Percentiles rank a stretch among this genome's conserved stretches.
These are phyloP conservation scores for Pygocentrus nattereri DNA, from an alignment of 2,797 vertebrate species.

Conservation along the genomic window DNA sequence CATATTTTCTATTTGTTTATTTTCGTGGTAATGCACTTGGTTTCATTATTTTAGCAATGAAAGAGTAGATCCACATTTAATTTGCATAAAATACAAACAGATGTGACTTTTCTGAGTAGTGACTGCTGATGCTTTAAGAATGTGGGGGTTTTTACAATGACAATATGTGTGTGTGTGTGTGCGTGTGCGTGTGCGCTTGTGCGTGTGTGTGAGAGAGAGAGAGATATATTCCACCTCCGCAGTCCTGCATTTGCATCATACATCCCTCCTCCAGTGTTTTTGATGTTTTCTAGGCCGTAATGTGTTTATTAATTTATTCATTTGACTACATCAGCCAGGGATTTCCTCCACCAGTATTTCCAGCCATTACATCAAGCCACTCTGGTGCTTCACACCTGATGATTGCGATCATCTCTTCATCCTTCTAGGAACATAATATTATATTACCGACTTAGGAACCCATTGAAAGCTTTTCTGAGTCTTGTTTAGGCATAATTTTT, in stretches of 20 bases:
- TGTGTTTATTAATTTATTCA: constrained; percentile 32
- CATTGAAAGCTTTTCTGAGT: not conserved
- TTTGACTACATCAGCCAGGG: constrained; percentile 13
- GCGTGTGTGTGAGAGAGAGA: not conserved
- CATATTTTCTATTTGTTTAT: not conserved
- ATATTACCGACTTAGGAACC: not conserved
- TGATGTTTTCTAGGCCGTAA: constrained; percentile 39
- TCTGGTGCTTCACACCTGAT: not conserved
- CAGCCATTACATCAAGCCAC: constrained; percentile 41
- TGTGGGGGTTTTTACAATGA: too few species aligned
- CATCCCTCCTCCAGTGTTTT: constrained; percentile 14
- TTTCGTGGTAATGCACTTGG: not conserved
- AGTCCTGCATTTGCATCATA: not conserved
- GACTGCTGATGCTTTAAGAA: not conserved
- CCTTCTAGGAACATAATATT: not conserved
- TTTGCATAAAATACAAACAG: not conserved
- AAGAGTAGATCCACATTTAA: not conserved
- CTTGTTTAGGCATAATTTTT: not conserved
- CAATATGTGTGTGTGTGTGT: not conserved
- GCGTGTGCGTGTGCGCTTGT: not conserved
- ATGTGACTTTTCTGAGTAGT: too few species aligned
- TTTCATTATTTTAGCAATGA: not conserved
- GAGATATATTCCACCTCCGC: not conserved
- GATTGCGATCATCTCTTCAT: too few species aligned
- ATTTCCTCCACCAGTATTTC: constrained; percentile 28